These are phyloP conservation scores for Mobula hypostoma DNA, from an alignment of 2,113 vertebrate species.

Conservation along the genomic window DNA sequence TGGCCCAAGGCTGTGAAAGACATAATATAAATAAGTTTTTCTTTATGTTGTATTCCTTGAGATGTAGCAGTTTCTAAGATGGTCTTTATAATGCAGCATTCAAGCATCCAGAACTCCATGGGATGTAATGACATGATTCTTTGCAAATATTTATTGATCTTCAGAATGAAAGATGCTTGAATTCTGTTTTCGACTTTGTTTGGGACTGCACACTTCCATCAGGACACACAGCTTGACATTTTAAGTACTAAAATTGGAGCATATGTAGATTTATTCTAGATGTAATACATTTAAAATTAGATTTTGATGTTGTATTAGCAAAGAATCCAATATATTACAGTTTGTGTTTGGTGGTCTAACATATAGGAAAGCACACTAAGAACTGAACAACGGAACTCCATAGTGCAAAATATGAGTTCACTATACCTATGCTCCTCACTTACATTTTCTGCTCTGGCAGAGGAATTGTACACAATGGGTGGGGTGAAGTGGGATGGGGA, in stretches of 20 bases:
- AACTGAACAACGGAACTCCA: background rate
- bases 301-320: background rate
- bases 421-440: background rate
- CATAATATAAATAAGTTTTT: too few species aligned
- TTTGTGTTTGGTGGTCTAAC: background rate
- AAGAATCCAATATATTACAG: background rate
- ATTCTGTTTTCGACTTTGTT: conserved; percentile 21
- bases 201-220: background rate
- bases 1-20: too few species aligned
- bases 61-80: background rate
- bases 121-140: background rate
- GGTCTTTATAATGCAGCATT: background rate
- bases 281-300: conserved; percentile 16
- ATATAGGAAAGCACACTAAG: background rate
- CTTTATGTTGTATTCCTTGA: background rate
- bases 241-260: conserved; percentile 18
- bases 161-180: background rate
- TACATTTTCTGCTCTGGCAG: background rate
- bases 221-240: conserved; percentile 25
- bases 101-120: background rate
- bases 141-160: conserved; percentile 23
- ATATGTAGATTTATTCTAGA: conserved; percentile 7
- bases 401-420: background rate
- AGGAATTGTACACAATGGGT: too few species aligned
- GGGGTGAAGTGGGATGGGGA: too few species aligned